phyloP scores from a whole-genome alignment of 2,888 invertebrate genomes.

The Acanthacorydalis orientalis region DNA sequence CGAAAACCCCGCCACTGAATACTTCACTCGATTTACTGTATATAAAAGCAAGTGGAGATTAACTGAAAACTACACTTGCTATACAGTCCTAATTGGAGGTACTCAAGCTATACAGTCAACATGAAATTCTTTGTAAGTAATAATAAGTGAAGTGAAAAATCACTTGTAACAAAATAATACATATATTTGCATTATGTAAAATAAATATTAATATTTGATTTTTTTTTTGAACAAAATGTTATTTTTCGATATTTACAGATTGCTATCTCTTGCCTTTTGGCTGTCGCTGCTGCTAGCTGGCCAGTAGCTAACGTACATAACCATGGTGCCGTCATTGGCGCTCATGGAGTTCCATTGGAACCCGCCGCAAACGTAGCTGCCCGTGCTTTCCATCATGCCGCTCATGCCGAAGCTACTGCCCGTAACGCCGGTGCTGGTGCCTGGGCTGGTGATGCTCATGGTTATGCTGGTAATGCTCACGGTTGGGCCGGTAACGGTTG shows the following conservation, averaged over 20 bases:
- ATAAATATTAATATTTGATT: not conserved
- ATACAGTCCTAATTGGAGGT: constrained; percentile 1
- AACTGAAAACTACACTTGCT: not conserved
- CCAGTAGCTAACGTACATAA: not conserved
- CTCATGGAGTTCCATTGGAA: constrained; percentile 3
- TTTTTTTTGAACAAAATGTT: not conserved
- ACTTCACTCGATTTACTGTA: not conserved
- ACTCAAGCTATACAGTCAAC: not conserved
- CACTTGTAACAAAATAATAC: not conserved
- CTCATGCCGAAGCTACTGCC: constrained; percentile 13
- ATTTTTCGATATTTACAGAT: constrained; percentile 3
- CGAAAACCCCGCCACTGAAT: not conserved
- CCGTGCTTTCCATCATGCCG: constrained; percentile 10
- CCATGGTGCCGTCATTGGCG: constrained; percentile 14
- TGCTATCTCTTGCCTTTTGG: constrained; percentile 1
- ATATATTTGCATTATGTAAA: not conserved
- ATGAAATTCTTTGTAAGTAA: constrained; percentile 3
- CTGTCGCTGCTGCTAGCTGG: no score
- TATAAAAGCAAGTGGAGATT: not conserved
- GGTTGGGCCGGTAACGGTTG: no score
- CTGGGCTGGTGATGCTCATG: constrained; percentile 10
- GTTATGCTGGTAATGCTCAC: no score
- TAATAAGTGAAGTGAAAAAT: not conserved
- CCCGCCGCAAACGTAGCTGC: constrained; percentile 12
- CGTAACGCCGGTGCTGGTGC: not conserved